phyloP scores from a whole-genome alignment of 2,113 vertebrate genomes.

The Stictonetta naevosa region DNA sequence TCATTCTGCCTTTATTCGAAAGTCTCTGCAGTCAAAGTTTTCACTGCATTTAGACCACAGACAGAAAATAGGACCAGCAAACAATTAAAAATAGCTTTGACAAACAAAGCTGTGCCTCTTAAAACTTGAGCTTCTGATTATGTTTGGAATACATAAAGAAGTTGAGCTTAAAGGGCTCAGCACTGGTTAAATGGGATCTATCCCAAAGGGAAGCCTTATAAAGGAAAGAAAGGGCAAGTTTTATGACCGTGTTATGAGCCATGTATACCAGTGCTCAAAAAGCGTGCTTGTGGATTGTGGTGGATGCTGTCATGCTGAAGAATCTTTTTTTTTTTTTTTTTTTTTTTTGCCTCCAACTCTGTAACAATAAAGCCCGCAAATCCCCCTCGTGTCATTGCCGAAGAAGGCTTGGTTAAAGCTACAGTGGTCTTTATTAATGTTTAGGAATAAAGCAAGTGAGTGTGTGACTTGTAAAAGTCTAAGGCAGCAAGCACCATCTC shows the following conservation, averaged over 20 bases:
- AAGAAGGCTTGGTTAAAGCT: not conserved
- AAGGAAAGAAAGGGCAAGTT: not conserved
- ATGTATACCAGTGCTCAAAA: not conserved
- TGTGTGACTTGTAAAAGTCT: not conserved
- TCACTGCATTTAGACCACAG: not conserved
- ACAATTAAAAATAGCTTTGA: constrained; percentile 16
- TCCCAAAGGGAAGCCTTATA: not conserved
- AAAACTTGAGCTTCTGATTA: not conserved
- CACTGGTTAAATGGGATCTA: not conserved
- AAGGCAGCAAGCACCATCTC: not conserved
- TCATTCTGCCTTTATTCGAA: not conserved
- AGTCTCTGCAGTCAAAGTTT: constrained; percentile 3
- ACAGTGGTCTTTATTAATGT: not conserved
- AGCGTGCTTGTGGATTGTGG: not conserved
- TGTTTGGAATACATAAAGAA: not conserved
- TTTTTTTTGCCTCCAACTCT: not conserved
- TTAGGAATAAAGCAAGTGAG: not conserved
- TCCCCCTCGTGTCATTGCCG: not conserved
- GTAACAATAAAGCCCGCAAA: not conserved
- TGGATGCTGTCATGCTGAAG: not conserved
- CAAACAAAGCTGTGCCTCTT: not conserved
- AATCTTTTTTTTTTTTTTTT: not conserved
- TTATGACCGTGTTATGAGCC: not conserved
- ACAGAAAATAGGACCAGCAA: not conserved
- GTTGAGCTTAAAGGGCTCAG: not conserved